Percentiles rank a stretch among this genome's conserved stretches.
phyloP scores from a whole-genome alignment of 2,888 invertebrate species.

The Rhabditoides inermis region DNA sequence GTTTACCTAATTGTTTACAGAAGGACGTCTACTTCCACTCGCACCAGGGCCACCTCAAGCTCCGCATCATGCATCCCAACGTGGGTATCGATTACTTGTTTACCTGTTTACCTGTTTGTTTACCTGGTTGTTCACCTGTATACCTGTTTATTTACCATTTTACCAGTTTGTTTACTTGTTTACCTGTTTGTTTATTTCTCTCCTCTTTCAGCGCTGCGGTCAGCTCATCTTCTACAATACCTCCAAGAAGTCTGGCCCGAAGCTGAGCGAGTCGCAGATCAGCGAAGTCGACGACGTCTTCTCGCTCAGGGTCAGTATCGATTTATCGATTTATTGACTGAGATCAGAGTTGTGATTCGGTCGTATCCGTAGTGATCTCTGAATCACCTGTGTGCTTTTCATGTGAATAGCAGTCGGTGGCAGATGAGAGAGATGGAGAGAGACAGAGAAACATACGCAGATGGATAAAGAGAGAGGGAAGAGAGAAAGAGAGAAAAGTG shows the following conservation, averaged over 20 bases:
- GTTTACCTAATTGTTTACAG: too few species aligned
- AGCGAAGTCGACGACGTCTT: constrained; percentile 15
- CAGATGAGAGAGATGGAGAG: too few species aligned
- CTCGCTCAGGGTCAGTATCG: constrained; percentile 6
- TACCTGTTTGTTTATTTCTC: not conserved
- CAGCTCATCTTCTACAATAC: constrained; percentile 11
- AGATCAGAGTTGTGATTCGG: too few species aligned
- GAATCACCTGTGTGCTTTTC: too few species aligned
- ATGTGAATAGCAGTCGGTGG: too few species aligned
- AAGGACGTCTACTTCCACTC: constrained; percentile 17
- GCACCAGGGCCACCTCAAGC: constrained; percentile 11
- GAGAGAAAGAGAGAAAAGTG: too few species aligned
- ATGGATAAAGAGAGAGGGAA: too few species aligned
- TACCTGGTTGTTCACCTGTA: not conserved
- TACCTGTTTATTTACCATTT: not conserved
- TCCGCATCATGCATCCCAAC: constrained; percentile 15
- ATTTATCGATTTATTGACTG: too few species aligned
- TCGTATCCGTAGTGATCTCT: too few species aligned
- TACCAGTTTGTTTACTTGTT: not conserved
- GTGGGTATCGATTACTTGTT: constrained; percentile 2
- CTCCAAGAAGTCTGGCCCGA: constrained; percentile 11
- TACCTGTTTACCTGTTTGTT: not conserved
- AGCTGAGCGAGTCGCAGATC: constrained; percentile 10
- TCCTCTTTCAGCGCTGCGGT: constrained; percentile 12
- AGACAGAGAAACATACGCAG: too few species aligned